Percentiles rank a stretch among this genome's conserved stretches.
Conservation (phyloP, 2,888 invertebrate genomes). For the Scaptomyza caliginosa region DNA sequence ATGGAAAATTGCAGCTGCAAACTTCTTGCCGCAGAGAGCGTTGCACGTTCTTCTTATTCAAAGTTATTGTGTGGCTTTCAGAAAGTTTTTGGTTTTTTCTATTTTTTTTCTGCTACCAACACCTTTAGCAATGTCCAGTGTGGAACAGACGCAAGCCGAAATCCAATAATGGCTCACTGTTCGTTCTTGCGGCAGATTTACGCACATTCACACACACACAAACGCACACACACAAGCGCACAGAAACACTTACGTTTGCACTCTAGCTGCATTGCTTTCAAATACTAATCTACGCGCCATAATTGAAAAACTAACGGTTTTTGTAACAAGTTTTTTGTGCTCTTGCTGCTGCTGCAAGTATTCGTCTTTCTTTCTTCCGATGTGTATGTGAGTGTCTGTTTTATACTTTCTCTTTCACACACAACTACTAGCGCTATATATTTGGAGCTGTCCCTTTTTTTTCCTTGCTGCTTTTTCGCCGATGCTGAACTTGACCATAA, state of each 20-base stretch:
- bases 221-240: constrained; percentile 2
- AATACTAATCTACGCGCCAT: constrained; percentile 76
- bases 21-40: constrained; percentile 14
- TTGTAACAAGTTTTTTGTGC: constrained; percentile 76
- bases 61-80: constrained; percentile 73
- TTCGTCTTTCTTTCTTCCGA: background rate
- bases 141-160: constrained; percentile 36
- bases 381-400: background rate
- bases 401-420: constrained; percentile 33
- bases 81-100: constrained; percentile 43
- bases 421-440: constrained; percentile 16
- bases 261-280: constrained; percentile 54
- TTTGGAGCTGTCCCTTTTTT: constrained; percentile 32
- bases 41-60: constrained; percentile 63
- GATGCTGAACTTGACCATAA: constrained; percentile 45
- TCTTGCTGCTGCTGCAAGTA: constrained; percentile 57
- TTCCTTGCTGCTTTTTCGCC: background rate
- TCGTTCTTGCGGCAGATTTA: constrained; percentile 58
- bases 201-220: constrained; percentile 40
- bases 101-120: constrained; percentile 14
- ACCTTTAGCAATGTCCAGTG: constrained; percentile 47
- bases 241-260: constrained; percentile 4
- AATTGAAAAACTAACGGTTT: constrained; percentile 78
- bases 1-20: constrained; percentile 57
- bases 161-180: constrained; percentile 65